Base-by-base conservation (phyloP, 1,140 invertebrate species). In the Orius laevigatus region DNA sequence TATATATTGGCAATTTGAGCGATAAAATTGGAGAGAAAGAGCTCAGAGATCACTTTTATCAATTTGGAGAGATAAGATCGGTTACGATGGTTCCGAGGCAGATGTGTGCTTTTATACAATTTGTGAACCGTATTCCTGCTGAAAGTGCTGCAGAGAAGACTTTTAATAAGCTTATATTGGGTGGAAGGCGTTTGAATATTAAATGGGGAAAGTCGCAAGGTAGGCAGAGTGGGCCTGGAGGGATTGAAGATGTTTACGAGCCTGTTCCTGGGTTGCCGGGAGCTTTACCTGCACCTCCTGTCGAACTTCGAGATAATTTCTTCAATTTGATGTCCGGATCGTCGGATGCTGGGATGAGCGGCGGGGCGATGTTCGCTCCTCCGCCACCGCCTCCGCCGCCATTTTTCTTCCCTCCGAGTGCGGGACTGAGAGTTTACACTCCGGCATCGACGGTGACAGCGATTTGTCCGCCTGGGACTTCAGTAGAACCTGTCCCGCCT, bases 81-180 rank as follows among this genome's bases (percentile, higher is more conserved):
- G 73, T 99, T 1, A 93, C 89, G 36, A 70, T 98, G 55, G 85
- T 97, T 2, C 76, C 78, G 0, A 79, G 90, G 55, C 92, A 97
- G 57, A 91, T 95, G 58, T 98, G 94, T 72, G 93, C 92, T 0
- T 99, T 99, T 64, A 84, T 99, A 4, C 91, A 97, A 60, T 99
- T 91, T 62, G 96, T 92, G 0, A 81, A 80, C 25, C 70, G 96
- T 50, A 68, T 71, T 42, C 79, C 90, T 1, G 89, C 95, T 0
- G 95, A 99, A 66, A 65, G 80, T 51, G 94, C 94, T 9, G 91
- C 92, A 2, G 93, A 98, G 59, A 84, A 88, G 57, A 91, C 90
- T 0, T 98, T 97, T 60, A 96, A 98, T 58, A 94, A 96, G 62
- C 65, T 98, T 12, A 89, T 91, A 20, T 70, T 95, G 14, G 76